phyloP scores from a whole-genome alignment of 2,797 vertebrate genomes.

The Neosalanx taihuensis region DNA sequence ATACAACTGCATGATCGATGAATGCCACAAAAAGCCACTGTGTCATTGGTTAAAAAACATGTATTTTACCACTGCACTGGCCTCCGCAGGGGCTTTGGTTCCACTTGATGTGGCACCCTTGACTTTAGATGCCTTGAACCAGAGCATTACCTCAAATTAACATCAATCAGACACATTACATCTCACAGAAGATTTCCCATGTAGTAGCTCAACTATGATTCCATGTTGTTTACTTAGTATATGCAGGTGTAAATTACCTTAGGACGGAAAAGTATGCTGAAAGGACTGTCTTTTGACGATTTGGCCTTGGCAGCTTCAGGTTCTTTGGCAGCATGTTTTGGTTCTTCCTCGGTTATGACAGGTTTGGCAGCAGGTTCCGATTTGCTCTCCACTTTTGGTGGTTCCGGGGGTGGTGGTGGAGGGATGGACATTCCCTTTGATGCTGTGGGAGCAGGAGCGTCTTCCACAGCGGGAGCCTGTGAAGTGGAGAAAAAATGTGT shows the following conservation, averaged over 20 bases:
- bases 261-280: conserved; percentile 85
- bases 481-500: neutral
- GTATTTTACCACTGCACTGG: conserved; percentile 54
- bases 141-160: conserved; percentile 57
- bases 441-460: conserved; percentile 55
- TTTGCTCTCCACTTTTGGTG: conserved; percentile 74
- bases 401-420: conserved; percentile 70
- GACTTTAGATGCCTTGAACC: conserved; percentile 44
- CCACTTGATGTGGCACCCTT: conserved; percentile 43
- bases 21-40: conserved; percentile 10
- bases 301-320: conserved; percentile 72
- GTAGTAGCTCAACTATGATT: neutral
- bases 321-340: conserved; percentile 63
- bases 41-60: conserved; percentile 26
- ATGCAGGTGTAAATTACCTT: conserved; percentile 74
- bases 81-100: conserved; percentile 39
- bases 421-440: conserved; percentile 74
- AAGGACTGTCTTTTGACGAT: conserved; percentile 65
- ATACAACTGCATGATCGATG: conserved; percentile 3
- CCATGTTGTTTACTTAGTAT: neutral
- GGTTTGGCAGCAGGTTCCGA: conserved; percentile 60
- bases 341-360: conserved; percentile 63
- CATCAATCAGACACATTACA: conserved; percentile 33
- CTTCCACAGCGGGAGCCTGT: conserved; percentile 61
- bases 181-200: neutral